phyloP scores from a whole-genome alignment of 2,113 vertebrate species.

The Erythrolamprus reginae region DNA sequence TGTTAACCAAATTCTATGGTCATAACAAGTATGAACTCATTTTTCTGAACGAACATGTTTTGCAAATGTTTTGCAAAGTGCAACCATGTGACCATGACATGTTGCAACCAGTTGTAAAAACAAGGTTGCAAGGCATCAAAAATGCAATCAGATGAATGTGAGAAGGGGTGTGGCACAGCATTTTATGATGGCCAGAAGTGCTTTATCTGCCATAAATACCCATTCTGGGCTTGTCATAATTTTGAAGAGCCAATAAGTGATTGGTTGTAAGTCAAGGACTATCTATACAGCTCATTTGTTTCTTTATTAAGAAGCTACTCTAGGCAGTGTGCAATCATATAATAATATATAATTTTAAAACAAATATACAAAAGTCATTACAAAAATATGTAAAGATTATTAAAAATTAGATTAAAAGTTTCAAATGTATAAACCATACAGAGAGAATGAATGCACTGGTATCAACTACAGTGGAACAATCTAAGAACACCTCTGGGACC shows the following conservation, averaged over 20 bases:
- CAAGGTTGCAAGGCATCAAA: background rate
- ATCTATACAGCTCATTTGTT: background rate
- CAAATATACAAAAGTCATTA: background rate
- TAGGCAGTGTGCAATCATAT: too few species aligned
- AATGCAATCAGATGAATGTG: background rate
- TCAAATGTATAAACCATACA: background rate
- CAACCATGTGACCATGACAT: background rate
- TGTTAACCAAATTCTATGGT: background rate
- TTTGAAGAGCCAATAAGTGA: background rate
- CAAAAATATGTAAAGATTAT: background rate
- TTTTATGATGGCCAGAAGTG: background rate
- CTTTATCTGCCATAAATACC: background rate
- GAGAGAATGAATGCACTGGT: background rate
- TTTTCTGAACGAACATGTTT: background rate
- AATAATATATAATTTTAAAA: background rate
- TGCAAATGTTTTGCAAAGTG: background rate
- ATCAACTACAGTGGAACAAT: background rate
- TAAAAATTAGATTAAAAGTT: background rate
- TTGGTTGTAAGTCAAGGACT: background rate
- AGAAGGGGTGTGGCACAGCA: background rate
- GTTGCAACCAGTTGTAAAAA: background rate
- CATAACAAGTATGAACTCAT: background rate
- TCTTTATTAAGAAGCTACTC: too few species aligned
- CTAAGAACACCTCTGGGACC: background rate
- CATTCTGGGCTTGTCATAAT: background rate